Conservation (phyloP, 2,888 invertebrate species). For the Philonicus albiceps region DNA sequence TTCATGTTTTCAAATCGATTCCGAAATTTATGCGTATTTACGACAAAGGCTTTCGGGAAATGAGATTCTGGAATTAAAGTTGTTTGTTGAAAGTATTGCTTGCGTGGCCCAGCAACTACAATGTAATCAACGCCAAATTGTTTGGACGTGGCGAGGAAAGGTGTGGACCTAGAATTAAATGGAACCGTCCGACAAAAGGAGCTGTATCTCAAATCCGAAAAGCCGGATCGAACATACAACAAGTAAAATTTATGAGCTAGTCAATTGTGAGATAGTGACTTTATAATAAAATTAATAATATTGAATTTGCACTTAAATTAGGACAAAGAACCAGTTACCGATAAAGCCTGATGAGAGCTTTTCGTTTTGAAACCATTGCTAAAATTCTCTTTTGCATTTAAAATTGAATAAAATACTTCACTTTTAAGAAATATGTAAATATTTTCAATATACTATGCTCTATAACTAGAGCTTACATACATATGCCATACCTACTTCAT, state of each 20-base stretch:
- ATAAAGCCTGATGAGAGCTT: background rate
- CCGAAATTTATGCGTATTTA: background rate
- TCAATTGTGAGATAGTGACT: background rate
- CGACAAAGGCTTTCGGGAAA: background rate
- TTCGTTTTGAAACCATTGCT: background rate
- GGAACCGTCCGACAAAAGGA: background rate
- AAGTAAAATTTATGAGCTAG: background rate
- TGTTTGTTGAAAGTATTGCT: background rate
- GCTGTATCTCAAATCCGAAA: background rate
- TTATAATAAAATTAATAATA: background rate
- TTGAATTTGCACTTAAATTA: background rate
- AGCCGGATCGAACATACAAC: background rate
- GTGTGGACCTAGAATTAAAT: background rate
- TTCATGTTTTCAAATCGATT: background rate
- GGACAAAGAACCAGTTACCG: background rate
- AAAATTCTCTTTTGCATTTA: too few relatives aligned
- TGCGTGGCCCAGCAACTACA: background rate
- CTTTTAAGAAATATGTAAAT: too few relatives aligned
- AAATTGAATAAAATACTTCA: too few relatives aligned
- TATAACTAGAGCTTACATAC: too few relatives aligned
- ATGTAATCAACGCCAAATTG: background rate
- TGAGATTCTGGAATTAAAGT: background rate
- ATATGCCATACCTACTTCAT: too few relatives aligned
- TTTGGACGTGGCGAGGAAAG: background rate
- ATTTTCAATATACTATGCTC: too few relatives aligned